phyloP scores from a whole-genome alignment of 2,888 invertebrate genomes.

The Drosophila barbarae region DNA sequence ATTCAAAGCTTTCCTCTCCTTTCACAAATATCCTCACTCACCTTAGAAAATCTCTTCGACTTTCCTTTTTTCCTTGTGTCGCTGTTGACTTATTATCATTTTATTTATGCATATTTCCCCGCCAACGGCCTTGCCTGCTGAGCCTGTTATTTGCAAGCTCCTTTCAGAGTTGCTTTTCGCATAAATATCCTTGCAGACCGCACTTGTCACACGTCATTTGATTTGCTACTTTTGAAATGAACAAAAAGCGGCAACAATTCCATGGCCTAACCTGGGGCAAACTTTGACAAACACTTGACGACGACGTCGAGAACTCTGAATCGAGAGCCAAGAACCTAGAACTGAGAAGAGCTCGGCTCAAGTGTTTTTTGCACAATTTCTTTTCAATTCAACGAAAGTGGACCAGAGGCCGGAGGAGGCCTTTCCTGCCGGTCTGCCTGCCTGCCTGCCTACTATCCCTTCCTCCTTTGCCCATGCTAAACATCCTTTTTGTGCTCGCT shows the following conservation, averaged over 20 bases:
- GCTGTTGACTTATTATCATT: slow-evolving; percentile 25
- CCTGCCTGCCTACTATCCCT: background rate
- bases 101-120: slow-evolving; percentile 26
- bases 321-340: slow-evolving; percentile 30
- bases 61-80: background rate
- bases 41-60: background rate
- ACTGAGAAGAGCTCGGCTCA: slow-evolving; percentile 55
- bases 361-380: slow-evolving; percentile 73
- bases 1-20: background rate
- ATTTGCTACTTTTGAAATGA: slow-evolving; percentile 62
- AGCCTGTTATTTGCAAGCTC: slow-evolving; percentile 8
- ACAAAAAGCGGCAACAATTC: slow-evolving; percentile 46
- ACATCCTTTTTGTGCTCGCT: slow-evolving; percentile 46
- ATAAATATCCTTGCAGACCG: slow-evolving; percentile 49
- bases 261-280: slow-evolving; percentile 58
- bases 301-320: slow-evolving; percentile 29
- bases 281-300: slow-evolving; percentile 70
- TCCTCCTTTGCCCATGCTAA: slow-evolving; percentile 48
- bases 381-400: slow-evolving; percentile 73
- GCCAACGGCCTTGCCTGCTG: slow-evolving; percentile 13
- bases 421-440: slow-evolving; percentile 13
- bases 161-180: slow-evolving; percentile 26
- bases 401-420: slow-evolving; percentile 51
- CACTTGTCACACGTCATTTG: slow-evolving; percentile 68
- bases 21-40: background rate